Base-by-base conservation (phyloP, 2,888 invertebrate species). In the Sphinx pinastri region DNA sequence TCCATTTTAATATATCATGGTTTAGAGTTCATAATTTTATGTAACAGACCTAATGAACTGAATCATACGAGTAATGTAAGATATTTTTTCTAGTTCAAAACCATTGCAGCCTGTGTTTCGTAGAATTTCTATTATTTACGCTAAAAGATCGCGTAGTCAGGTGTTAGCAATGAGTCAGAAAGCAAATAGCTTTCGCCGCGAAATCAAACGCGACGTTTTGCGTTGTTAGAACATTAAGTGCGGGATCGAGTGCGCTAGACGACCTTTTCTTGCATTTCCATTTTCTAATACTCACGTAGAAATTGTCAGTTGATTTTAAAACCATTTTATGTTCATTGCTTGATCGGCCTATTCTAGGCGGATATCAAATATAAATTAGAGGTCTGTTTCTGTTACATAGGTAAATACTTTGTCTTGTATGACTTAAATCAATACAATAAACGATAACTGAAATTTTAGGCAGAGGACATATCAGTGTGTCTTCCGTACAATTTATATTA, bases 181-280 rank as follows among this genome's bases (percentile, higher is more conserved):
- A 60, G 47, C 10, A 60, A 63, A 63, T 49, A 63, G 63, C 63
- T 63, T 63, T 63, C 63, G 49, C 63, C 63, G 63, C 49, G 63
- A 63, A 63, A 63, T 63, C 63, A 63, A 63, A 63, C 49, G 63
- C 63, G 19, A 63, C 49, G 63, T 47, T 63, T 63, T 63, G 63
- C 63, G 63, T 63, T 63, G 63, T 63, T 63, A 63, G 63, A 63
- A 63, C 63, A 63, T 63, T 63, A 63, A 63, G 49, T 63, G 47
- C 49, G 49, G 47, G 49, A 63, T 63, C 16, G 63, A 63, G 63
- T 63, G 47, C 13, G 63, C 63, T 63, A 19, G 63, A 14, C 63
- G 12, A 47, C 47, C 63, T 58, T 31, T 58, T 31, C 12, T 63
- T 49, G 63, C 16, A 63, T 63, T 63, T 63, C 63, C 63, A 63